Conservation (phyloP, 2,797 vertebrate genomes). For the Notolepis coatsorum region DNA sequence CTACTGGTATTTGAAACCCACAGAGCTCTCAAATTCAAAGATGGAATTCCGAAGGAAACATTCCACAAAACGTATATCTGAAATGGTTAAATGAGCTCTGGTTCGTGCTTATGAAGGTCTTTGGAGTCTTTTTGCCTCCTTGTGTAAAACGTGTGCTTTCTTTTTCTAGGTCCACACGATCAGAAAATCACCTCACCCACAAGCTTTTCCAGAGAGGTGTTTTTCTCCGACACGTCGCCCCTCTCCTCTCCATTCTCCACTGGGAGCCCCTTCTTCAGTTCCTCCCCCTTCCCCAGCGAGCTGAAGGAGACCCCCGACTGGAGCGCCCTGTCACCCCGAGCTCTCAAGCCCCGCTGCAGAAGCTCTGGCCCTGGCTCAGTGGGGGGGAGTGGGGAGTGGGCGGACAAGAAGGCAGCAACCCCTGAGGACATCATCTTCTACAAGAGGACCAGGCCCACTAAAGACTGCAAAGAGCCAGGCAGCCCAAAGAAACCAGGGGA, state of each 20-base stretch:
- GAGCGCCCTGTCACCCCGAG: constrained; percentile 61
- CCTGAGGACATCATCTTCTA: constrained; percentile 57
- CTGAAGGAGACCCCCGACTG: constrained; percentile 77
- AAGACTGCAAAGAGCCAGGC: constrained; percentile 63
- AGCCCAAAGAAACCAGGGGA: constrained; percentile 72
- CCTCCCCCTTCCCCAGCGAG: constrained; percentile 73
- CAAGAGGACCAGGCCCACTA: constrained; percentile 60
- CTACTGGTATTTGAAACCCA: too few relatives aligned
- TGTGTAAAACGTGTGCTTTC: constrained; percentile 24
- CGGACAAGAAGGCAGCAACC: constrained; percentile 52
- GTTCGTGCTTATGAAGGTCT: neutral
- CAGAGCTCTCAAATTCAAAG: too few relatives aligned
- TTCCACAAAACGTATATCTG: too few relatives aligned
- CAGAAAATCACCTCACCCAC: constrained; percentile 80
- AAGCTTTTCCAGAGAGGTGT: constrained; percentile 72
- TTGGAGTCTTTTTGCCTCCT: neutral
- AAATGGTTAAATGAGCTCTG: neutral
- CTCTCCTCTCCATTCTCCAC: constrained; percentile 80
- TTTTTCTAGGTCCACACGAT: constrained; percentile 83
- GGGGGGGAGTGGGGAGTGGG: constrained; percentile 67
- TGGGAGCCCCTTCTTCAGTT: constrained; percentile 76
- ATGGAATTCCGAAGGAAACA: too few relatives aligned
- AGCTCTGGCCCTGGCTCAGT: constrained; percentile 74
- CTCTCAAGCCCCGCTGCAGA: constrained; percentile 54
- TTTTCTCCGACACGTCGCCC: constrained; percentile 83